Evolutionary conservation across 2,797 vertebrate species (phyloP).

Genomic region (Pseudochromis fuscus): DNA sequence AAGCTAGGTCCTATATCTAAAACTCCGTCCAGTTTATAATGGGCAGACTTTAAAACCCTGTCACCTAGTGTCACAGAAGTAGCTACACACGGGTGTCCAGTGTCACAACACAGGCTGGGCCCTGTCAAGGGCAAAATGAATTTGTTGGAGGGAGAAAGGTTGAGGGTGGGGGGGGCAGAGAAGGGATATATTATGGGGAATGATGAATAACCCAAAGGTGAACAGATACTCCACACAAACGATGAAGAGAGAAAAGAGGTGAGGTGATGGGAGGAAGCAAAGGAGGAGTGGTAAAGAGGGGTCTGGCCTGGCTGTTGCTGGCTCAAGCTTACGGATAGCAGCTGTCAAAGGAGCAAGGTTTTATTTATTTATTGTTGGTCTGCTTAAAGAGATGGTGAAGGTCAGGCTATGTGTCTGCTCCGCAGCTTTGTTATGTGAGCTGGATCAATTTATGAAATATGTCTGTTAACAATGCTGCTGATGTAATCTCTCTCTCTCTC

Average conservation of each 20-base stretch:
- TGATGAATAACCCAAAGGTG: slow-evolving; percentile 83
- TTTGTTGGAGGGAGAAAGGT: slow-evolving; percentile 77
- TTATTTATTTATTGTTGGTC: slow-evolving; percentile 87
- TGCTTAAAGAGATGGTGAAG: slow-evolving; percentile 88
- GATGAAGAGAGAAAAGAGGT: slow-evolving; percentile 61
- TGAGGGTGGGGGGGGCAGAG: slow-evolving; percentile 39
- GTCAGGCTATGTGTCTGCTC: slow-evolving; percentile 84
- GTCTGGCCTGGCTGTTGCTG: slow-evolving; percentile 68
- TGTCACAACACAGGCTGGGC: slow-evolving; percentile 82
- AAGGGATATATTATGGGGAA: slow-evolving; percentile 77
- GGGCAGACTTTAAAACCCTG: slow-evolving; percentile 79
- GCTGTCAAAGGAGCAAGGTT: slow-evolving; percentile 82
- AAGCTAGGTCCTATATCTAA: slow-evolving; percentile 74
- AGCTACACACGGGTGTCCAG: slow-evolving; percentile 81
- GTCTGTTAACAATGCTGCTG: slow-evolving; percentile 85
- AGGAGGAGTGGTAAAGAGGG: slow-evolving; percentile 52
- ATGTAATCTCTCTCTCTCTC: slow-evolving; percentile 69
- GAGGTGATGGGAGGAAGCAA: slow-evolving; percentile 64
- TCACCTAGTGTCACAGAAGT: slow-evolving; percentile 78
- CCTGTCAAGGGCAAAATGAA: slow-evolving; percentile 82
- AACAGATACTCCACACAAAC: slow-evolving; percentile 82
- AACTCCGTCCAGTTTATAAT: slow-evolving; percentile 69
- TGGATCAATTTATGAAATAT: slow-evolving; percentile 87
- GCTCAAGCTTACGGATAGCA: slow-evolving; percentile 79
- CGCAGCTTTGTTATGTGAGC: slow-evolving; percentile 83